Evolutionary conservation across 2,113 vertebrate species (phyloP), one percentile per base, ranked within the genome.

Genomic region (Lampris megalopsis): DNA sequence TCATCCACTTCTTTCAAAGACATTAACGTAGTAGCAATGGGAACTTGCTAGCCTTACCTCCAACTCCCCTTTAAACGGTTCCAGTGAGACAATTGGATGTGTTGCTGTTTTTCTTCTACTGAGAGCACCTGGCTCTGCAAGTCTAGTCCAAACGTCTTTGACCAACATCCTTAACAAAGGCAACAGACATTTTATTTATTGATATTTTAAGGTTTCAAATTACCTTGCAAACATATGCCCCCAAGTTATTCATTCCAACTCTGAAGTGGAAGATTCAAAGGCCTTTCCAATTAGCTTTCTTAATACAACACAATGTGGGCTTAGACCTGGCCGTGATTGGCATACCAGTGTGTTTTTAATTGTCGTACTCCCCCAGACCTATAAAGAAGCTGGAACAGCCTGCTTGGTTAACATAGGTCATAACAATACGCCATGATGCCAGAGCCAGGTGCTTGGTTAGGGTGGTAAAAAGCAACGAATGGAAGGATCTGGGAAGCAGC

Each of bases 261-360:
- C 86, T 88, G 86, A 89, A 89, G 87, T 82, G 71, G 42, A 68
- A 81, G 80, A 72, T 77, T 79, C 5, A 83, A 84, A 82, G 89
- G 88, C 88, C 89, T 88, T 80, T 68, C 42, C 76, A 62, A 82
- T 83, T 79, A 84, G 74, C 63, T 71, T 63, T 72, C 76, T 65
- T 70, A 36, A 57, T 52, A 2, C 67, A 69, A 73, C 37, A 73
- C 77, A 80, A 64, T 62, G 77, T 74, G 68, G 74, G 70, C 77
- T 70, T 53, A 62, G 37, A 56, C 50, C 67, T 9, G 58, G 71
- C 24, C 47, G 3, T 57, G 66, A 65, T 56, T 63, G 56, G 1
- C 66, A 60, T 50, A 50, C 48, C 64, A 70, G 68, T 80, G 73
- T 57, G 52, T 36, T 38, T 38, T 59, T 35, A 3, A 3, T 10